These are phyloP conservation scores for Calcarius lapponicus DNA, from an alignment of 2,797 vertebrate genomes.

Conservation along the genomic window DNA sequence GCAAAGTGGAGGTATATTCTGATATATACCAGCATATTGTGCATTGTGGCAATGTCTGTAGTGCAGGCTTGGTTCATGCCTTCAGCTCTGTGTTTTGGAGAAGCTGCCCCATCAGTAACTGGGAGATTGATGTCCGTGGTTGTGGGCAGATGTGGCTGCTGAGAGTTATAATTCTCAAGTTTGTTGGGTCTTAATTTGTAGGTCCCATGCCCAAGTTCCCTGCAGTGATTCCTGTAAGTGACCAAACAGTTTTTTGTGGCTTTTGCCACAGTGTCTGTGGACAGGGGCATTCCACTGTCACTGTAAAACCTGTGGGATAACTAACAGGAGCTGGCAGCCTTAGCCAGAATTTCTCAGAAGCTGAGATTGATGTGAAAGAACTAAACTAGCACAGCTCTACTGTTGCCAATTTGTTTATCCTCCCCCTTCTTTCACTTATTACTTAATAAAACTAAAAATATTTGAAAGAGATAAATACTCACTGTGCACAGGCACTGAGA, in stretches of 20 bases:
- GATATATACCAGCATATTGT: neutral
- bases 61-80: neutral
- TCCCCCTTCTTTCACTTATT: neutral
- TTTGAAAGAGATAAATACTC: neutral
- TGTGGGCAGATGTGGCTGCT: accelerated
- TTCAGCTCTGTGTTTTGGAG: neutral
- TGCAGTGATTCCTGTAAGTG: neutral
- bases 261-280: accelerated
- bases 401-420: neutral
- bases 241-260: neutral
- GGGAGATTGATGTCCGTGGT: neutral
- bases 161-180: neutral
- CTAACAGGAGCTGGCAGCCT: neutral
- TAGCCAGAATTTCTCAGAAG: neutral
- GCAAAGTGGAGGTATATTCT: neutral
- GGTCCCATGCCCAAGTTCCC: neutral
- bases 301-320: accelerated
- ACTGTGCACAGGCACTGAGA: neutral
- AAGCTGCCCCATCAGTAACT: neutral
- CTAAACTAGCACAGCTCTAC: neutral
- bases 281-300: neutral
- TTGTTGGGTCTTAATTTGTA: neutral
- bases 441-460: neutral
- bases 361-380: neutral
- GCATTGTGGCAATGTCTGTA: accelerated